Base-by-base conservation (phyloP, 2,797 vertebrate species). In the Pempheris klunzingeri region DNA sequence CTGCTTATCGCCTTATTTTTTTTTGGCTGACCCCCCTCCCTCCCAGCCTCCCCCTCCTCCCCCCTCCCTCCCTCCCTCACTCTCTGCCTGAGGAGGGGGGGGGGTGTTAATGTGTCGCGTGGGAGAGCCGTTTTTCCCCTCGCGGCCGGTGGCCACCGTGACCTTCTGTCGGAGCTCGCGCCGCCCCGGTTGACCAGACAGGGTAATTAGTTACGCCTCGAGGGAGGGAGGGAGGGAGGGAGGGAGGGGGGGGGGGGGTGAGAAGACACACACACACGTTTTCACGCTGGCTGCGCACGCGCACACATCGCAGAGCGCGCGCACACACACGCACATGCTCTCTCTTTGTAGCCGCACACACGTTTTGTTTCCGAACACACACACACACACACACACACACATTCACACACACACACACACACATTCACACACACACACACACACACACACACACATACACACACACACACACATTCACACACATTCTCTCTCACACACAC, bases 141-240 rank as follows among this genome's bases (percentile, higher is more conserved):
- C 79, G 82, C 84, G 88, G 82, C 84, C 81, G 86, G 90, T 82
- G 90, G 90, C 90, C 88, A 68, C 90, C 72, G 75, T 93, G 91
- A 93, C 92, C 92, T 93, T 92, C 91, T 90, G 89, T 90, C 89
- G 76, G 80, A 79, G 85, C 89, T 84, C 81, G 73, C 81, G 83
- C 83, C 63, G 70, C 82, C 88, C 89, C 88, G 89, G 76, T 90
- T 90, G 92, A 92, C 90, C 92, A 90, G 92, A 92, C 91, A 85
- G 86, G 90, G 86, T 92, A 93, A 93, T 93, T 93, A 93, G 92
- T 91, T 90, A 86, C 88, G 82, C 90, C 93, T 91, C 88, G 74
- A 84, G 89, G 92, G 91, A 81, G 74, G 0, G 30, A 1, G 38
- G 24, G 77, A 13, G 50, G 13, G 39, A 32, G 28, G 7, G 5